phyloP scores from a whole-genome alignment of 1,140 invertebrate species.

The Mactra quadrangularis region DNA sequence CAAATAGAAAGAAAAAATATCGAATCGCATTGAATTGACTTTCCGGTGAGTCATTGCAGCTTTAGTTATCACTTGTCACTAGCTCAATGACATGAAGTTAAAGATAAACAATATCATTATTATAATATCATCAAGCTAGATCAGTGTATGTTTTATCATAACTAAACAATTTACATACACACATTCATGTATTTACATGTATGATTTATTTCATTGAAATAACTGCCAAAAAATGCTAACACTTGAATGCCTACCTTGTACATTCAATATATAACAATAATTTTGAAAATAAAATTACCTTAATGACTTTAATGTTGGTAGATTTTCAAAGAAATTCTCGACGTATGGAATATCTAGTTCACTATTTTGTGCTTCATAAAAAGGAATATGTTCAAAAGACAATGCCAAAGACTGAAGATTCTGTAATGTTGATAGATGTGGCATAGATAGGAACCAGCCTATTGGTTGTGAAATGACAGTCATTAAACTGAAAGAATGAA shows the following conservation, averaged over 20 bases:
- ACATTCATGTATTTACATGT: no score
- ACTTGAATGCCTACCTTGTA: background rate
- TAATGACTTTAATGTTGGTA: background rate
- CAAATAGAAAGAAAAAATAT: no score
- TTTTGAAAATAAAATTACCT: background rate
- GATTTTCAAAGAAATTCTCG: conserved; percentile 5
- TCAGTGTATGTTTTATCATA: no score
- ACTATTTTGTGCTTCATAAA: background rate
- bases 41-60: no score
- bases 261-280: background rate
- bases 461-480: conserved; percentile 11
- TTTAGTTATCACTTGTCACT: no score
- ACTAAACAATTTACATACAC: no score
- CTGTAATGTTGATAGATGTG: background rate
- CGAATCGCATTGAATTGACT: no score
- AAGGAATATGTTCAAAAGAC: background rate
- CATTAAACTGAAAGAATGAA: conserved; percentile 15
- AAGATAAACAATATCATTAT: no score
- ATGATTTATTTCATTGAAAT: no score
- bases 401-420: conserved; percentile 16
- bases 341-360: background rate
- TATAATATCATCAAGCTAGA: no score
- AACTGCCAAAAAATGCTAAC: background rate
- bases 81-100: no score
- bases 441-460: conserved; percentile 17